Base-by-base conservation (phyloP, 2,888 invertebrate genomes). In the Parapristionchus giblindavisi region DNA sequence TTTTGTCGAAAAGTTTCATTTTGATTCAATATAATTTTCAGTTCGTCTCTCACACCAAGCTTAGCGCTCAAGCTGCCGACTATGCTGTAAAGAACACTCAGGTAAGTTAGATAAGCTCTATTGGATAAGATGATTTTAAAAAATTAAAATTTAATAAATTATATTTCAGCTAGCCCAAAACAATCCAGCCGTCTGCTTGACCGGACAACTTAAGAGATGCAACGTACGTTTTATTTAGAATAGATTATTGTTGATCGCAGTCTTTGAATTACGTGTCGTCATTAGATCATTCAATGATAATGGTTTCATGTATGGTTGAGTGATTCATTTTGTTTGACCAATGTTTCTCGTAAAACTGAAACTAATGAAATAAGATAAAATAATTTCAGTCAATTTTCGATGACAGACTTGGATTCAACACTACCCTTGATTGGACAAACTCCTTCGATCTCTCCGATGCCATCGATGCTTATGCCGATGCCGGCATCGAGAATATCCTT, bases 341-440 rank as follows among this genome's bases (percentile, higher is more conserved):
- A n/a, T n/a, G n/a, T n/a, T n/a, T n/a, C n/a, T n/a, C n/a, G n/a
- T n/a, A n/a, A n/a, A n/a, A n/a, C n/a, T n/a, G n/a, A n/a, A n/a
- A n/a, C n/a, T n/a, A n/a, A n/a, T n/a, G n/a, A 43, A 43, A 14
- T 43, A 43, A 14, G 17, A 43, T 43, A 43, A 43, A 14, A 17
- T 52, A 3, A 51, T 72, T 66, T 21, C 74, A 75, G 60, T 74
- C 58, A 29, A 61, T 58, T 0, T 81, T 81, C 79, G 80, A 82
- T 48, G 63, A 63, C 21, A 78, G 77, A 68, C 76, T 80, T 54
- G 78, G 78, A 29, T 56, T 82, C 60, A 75, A 77, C 65, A 73
- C 77, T 14, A 72, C 66, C 11, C 60, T 79, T 54, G 68, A 76
- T 36, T 82, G 77, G 74, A 68, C 77, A 29, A 79, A 79, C 58